phyloP scores from a whole-genome alignment of 1,140 invertebrate genomes.

The Augochlora pura region DNA sequence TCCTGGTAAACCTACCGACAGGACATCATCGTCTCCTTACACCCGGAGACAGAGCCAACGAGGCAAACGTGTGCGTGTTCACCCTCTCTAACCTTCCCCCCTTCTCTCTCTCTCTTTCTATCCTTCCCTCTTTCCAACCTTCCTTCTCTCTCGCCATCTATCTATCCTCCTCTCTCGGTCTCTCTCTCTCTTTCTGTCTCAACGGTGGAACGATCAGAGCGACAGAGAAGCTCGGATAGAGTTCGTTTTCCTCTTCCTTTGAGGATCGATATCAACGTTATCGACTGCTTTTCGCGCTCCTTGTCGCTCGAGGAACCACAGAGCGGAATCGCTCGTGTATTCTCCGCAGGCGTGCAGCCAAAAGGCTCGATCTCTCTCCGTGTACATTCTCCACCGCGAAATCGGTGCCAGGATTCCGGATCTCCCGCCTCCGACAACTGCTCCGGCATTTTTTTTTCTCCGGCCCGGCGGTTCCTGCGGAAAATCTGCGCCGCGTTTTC shows the following conservation, averaged over 20 bases:
- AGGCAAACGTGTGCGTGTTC: background rate
- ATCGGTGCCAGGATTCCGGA: conserved; percentile 48
- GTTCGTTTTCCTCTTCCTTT: conserved; percentile 66
- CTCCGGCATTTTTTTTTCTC: background rate
- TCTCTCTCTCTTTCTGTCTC: conserved; percentile 17
- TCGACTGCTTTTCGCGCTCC: conserved; percentile 59
- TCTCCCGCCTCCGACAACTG: background rate
- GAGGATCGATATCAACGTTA: conserved; percentile 76
- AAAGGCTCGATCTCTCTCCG: conserved; percentile 63
- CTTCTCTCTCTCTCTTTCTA: no score
- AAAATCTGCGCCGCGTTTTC: no score
- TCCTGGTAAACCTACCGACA: conserved; percentile 49
- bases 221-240: background rate
- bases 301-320: conserved; percentile 59
- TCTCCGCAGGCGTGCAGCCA: conserved; percentile 62
- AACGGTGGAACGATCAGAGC: conserved; percentile 27
- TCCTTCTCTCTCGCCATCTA: no score
- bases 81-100: no score
- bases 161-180: conserved; percentile 5
- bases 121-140: no score
- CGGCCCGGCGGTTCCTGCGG: no score
- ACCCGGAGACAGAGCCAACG: background rate
- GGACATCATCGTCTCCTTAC: conserved; percentile 41
- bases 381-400: conserved; percentile 16
- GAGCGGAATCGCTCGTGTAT: conserved; percentile 48